Evolutionary conservation across 2,113 vertebrate genomes (phyloP), one percentile per base, ranked within the genome.

Genomic region (Tiliqua scincoides): DNA sequence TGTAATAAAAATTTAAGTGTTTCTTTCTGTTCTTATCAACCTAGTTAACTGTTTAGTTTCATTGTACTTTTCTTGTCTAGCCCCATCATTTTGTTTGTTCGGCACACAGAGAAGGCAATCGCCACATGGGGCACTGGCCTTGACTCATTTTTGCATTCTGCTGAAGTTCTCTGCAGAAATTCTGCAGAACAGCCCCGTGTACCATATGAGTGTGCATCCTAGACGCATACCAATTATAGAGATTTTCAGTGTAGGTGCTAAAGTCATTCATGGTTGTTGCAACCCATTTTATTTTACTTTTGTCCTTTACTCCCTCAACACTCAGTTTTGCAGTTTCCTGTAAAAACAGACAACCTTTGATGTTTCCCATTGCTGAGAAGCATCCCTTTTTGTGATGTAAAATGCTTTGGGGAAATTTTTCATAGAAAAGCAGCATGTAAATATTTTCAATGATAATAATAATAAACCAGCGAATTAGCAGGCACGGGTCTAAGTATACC

Each of bases 1-100:
- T 84, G 75, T 73, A 88, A 88, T 88, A 88, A 88, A 88, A 32
- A 9, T 79, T 79, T 86, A 79, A 67, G 54, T 79, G 67, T 27
- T 86, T 62, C 3, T 72, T 86, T 79, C 30, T 52, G 9, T 80
- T 62, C n/a, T 27, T 40, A 25, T 4, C 43, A 71, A 61, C 37
- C n/a, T 5, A n/a, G 71, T 27, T 62, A 40, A 23, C 23, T 61
- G 12, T 62, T 61, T 52, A 37, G 14, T n/a, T 48, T n/a, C 37
- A 30, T 67, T 32, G 17, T 79, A 15, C 4, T 30, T 82, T 57
- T 8, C 4, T 30, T 82, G 35, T 8, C 12, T 23, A 74, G 2
- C 59, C 5, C 8, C 37, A 62, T 83, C 11, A 40, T 0, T 72
- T 37, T 72, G 52, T 72, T 57, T 71, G 67, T 37, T 70, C 52